Evolutionary conservation across 2,797 vertebrate species (phyloP).

Genomic region (Microhierax caerulescens): DNA sequence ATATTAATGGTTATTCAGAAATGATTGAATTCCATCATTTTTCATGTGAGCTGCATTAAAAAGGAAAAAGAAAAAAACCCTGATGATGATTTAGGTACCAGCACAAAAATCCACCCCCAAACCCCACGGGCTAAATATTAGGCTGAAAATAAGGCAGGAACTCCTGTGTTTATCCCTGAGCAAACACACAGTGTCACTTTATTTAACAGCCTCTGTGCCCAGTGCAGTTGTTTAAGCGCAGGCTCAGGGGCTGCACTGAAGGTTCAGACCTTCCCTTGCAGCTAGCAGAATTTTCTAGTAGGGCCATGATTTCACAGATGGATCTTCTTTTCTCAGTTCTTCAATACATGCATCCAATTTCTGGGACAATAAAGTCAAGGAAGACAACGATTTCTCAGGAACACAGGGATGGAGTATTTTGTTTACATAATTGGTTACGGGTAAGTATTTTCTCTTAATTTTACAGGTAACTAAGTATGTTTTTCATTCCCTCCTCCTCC

Average conservation of each 20-base stretch:
- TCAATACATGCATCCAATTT: background rate
- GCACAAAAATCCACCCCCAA: background rate
- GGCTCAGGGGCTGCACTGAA: background rate
- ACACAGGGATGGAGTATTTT: background rate
- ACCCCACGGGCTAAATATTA: background rate
- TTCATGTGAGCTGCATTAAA: background rate
- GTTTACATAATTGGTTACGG: background rate
- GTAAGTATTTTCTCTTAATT: background rate
- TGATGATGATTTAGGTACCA: too few species aligned
- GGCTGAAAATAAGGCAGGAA: background rate
- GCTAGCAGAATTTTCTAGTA: background rate
- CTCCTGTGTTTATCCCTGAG: background rate
- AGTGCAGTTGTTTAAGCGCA: background rate
- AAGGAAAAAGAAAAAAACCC: background rate
- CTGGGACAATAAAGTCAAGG: background rate
- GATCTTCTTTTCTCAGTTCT: background rate
- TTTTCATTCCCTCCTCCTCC: background rate
- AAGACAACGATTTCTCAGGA: background rate
- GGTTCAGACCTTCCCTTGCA: background rate
- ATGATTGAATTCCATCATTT: background rate
- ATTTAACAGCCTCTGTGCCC: background rate
- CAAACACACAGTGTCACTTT: background rate
- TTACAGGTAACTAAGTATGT: background rate
- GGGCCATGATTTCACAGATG: rapidly evolving
- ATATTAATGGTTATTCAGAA: constrained; percentile 26